phyloP scores from a whole-genome alignment of 1,140 invertebrate species.

The Lepidurus packardi region DNA sequence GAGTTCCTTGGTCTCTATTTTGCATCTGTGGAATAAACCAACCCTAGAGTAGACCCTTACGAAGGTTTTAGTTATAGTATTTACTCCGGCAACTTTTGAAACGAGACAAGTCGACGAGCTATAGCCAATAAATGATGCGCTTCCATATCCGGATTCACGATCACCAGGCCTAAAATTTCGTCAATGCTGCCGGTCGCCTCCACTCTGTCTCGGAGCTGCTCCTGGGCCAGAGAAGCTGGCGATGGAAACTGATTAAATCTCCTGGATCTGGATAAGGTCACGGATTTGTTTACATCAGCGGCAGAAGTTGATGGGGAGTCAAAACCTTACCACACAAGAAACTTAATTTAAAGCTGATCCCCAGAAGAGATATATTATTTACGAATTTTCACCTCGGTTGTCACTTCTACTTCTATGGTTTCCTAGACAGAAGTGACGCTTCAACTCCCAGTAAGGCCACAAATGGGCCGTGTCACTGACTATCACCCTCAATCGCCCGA shows the following conservation, averaged over 20 bases:
- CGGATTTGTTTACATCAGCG: background rate
- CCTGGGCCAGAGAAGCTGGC: background rate
- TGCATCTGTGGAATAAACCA: background rate
- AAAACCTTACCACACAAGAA: background rate
- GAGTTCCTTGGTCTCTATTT: background rate
- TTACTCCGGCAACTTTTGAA: background rate
- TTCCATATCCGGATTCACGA: background rate
- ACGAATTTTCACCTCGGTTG: background rate
- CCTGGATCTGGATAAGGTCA: background rate
- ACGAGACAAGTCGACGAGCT: background rate
- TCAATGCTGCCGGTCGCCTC: background rate
- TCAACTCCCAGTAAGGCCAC: background rate
- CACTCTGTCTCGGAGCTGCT: background rate
- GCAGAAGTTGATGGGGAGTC: background rate
- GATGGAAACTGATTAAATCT: background rate
- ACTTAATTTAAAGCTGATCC: background rate
- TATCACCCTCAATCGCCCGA: background rate
- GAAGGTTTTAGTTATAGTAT: background rate
- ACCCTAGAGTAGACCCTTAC: background rate
- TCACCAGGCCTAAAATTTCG: background rate
- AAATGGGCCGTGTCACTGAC: background rate
- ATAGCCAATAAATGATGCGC: background rate
- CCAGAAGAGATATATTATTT: background rate
- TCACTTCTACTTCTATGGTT: background rate
- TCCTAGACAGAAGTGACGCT: background rate